Conservation (phyloP, 2,888 invertebrate genomes). For the Leptinotarsa rubiginosa region DNA sequence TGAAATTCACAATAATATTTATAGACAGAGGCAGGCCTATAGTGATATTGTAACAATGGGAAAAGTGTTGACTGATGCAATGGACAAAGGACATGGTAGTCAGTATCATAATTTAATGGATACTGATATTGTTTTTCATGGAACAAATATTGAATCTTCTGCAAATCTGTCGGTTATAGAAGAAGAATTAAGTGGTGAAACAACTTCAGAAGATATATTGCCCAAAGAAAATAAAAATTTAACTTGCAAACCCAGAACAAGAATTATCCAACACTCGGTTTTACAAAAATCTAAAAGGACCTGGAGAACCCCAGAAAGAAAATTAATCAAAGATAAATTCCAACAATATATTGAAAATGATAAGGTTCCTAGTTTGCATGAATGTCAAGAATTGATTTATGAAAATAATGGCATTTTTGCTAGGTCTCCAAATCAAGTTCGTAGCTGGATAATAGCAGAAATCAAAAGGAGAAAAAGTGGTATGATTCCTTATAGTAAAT, state of each 20-base stretch:
- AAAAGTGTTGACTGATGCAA: slow-evolving; percentile 22
- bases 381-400: neutral
- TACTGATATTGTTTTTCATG: neutral
- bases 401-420: neutral
- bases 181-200: neutral
- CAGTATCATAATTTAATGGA: no score
- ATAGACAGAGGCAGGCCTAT: slow-evolving; percentile 19
- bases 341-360: slow-evolving; percentile 3
- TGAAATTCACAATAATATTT: slow-evolving; percentile 23
- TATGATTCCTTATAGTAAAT: neutral
- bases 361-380: neutral
- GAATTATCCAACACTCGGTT: neutral
- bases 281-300: slow-evolving; percentile 11
- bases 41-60: slow-evolving; percentile 27
- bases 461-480: neutral
- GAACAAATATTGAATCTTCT: neutral
- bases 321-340: slow-evolving; percentile 14
- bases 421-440: neutral
- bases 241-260: neutral
- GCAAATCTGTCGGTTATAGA: neutral
- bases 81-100: neutral
- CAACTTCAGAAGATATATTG: neutral
- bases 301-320: slow-evolving; percentile 25
- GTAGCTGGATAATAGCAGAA: neutral
- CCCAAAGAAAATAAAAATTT: neutral